Evolutionary conservation across 2,888 invertebrate genomes (phyloP).

Genomic region (Busseola fusca): DNA sequence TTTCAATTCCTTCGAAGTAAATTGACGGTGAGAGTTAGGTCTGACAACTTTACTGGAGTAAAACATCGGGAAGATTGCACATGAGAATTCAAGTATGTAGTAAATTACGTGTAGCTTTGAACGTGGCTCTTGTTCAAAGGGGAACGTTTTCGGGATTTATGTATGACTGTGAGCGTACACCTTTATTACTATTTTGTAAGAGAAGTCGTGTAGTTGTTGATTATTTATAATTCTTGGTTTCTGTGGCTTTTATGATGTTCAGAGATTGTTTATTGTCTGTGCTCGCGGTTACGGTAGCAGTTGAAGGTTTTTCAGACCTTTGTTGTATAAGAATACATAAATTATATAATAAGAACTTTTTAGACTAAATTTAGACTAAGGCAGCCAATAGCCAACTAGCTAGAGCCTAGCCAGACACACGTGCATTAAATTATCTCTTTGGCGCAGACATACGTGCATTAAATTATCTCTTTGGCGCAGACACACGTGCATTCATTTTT

Average conservation of each 20-base stretch:
- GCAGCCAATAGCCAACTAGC: too few relatives aligned
- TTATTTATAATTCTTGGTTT: slow-evolving; percentile 6
- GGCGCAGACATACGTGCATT: too few relatives aligned
- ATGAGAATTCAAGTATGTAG: slow-evolving; percentile 22
- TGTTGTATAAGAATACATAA: too few relatives aligned
- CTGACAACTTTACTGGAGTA: slow-evolving; percentile 42
- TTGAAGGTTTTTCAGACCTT: neutral
- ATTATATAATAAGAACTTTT: too few relatives aligned
- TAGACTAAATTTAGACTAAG: too few relatives aligned
- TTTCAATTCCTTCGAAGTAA: slow-evolving; percentile 46
- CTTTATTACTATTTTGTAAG: slow-evolving; percentile 8
- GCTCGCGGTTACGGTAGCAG: neutral
- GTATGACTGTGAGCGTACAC: neutral
- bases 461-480: too few relatives aligned
- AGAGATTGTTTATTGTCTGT: neutral
- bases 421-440: too few relatives aligned
- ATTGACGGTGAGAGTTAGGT: slow-evolving; percentile 58
- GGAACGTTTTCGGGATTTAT: slow-evolving; percentile 4
- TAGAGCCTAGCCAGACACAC: too few relatives aligned
- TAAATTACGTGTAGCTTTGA: slow-evolving; percentile 20
- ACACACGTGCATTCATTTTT: too few relatives aligned
- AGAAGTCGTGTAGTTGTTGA: neutral
- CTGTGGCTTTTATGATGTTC: neutral
- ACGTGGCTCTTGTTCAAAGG: neutral
- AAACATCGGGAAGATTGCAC: slow-evolving; percentile 17